Evolutionary conservation across 2,797 vertebrate species (phyloP), one percentile per base, ranked within the genome.

Genomic region (Ctenopoma multispine): DNA sequence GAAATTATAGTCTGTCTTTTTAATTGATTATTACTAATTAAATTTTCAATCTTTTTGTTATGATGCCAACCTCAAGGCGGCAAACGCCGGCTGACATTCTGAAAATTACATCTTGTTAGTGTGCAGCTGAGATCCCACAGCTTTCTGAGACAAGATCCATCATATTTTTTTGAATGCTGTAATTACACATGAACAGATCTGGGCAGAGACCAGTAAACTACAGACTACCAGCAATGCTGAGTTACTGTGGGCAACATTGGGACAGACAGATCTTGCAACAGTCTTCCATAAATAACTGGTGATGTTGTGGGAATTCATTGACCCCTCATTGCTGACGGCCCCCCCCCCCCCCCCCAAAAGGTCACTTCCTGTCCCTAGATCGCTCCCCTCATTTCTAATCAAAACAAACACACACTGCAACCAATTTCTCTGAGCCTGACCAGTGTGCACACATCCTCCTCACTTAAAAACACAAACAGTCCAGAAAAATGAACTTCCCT

Each of bases 261-360:
- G 1, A 43, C 14, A n/a, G 21, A 54, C 21, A 53, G 50, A 41
- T 62, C 36, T 38, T 66, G 46, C 6, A 59, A 56, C 12, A 29
- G 31, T n/a, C 4, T 57, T 79, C 88, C 83, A 90, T 85, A 81
- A 81, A 89, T 86, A 89, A 75, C 81, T 15, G 8, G 4, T 5
- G 51, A 84, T 81, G 70, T 62, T 87, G 63, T 93, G 92, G 87
- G 90, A 92, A 93, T 87, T 49, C 55, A 66, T 12, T 82, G 91
- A 92, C 90, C 91, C 68, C 66, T 75, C 70, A 65, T 64, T 57
- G 69, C 71, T 88, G 82, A 87, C 77, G 79, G 73, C 44, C 36
- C 58, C 62, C 77, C 56, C 15, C 7, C 72, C 44, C 36, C 58
- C 62, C 77, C 56, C 15, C 7, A 34, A 41, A 64, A 65, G 86